These are phyloP conservation scores for Dromius quadrimaculatus DNA, from an alignment of 2,888 invertebrate genomes.

Conservation along the genomic window DNA sequence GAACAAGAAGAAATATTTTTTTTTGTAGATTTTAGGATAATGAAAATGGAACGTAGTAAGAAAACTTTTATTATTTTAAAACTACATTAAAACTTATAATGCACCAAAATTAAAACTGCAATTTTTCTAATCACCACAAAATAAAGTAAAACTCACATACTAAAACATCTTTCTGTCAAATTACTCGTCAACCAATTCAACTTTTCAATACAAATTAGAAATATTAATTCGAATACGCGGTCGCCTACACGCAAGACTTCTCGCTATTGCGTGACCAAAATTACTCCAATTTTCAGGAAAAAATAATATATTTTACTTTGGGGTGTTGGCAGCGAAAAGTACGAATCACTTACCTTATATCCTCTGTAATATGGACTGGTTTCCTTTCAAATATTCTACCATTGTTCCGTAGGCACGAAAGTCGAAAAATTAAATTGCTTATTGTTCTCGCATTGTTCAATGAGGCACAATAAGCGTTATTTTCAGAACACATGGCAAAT, in stretches of 20 bases:
- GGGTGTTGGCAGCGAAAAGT: conserved; percentile 54
- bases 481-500: conserved; percentile 41
- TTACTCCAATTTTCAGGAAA: conserved; percentile 57
- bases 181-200: conserved; percentile 37
- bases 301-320: conserved; percentile 56
- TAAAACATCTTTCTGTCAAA: conserved; percentile 13
- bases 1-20: no score
- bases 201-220: conserved; percentile 52
- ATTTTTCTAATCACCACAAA: background rate
- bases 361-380: background rate
- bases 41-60: no score
- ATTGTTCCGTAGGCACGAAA: conserved; percentile 56
- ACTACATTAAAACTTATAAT: conserved; percentile 8
- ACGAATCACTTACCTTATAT: background rate
- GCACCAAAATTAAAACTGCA: conserved; percentile 8
- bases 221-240: conserved; percentile 50
- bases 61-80: conserved; percentile 35
- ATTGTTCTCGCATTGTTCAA: conserved; percentile 53
- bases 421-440: conserved; percentile 54
- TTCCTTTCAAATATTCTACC: conserved; percentile 5
- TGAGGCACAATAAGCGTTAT: conserved; percentile 48
- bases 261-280: conserved; percentile 58
- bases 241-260: conserved; percentile 47
- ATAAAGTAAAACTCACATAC: conserved; percentile 7
- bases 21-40: no score